These are phyloP conservation scores for Acleris laterana DNA, from an alignment of 2,888 invertebrate genomes.

Conservation along the genomic window DNA sequence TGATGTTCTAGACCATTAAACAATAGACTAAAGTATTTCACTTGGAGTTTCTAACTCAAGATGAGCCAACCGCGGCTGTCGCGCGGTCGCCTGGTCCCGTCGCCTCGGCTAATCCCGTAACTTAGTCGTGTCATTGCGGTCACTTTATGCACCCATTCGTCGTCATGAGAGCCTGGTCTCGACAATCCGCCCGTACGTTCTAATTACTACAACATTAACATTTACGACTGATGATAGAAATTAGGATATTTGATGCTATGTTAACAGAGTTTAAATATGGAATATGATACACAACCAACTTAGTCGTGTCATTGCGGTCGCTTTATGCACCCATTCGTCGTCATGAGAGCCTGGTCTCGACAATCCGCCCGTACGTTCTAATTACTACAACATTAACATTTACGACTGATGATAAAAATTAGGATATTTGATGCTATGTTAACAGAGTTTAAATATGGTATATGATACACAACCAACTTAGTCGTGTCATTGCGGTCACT, in stretches of 20 bases:
- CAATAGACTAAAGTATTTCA: no score
- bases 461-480: no score
- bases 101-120: constrained; percentile 53
- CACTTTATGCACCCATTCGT: constrained; percentile 35
- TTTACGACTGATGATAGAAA: neutral
- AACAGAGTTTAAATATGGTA: neutral
- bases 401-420: neutral
- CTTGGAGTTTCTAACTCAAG: constrained; percentile 12
- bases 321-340: constrained; percentile 33
- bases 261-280: neutral
- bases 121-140: constrained; percentile 51
- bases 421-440: neutral
- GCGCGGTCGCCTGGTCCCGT: constrained; percentile 45
- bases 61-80: constrained; percentile 40
- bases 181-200: constrained; percentile 10
- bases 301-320: constrained; percentile 50
- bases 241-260: neutral
- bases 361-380: constrained; percentile 10
- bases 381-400: constrained; percentile 19
- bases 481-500: constrained; percentile 47
- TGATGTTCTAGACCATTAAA: no score
- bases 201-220: constrained; percentile 18
- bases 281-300: no score
- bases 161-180: constrained; percentile 25
- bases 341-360: constrained; percentile 24